Evolutionary conservation across 2,797 vertebrate species (phyloP).

Genomic region (Limosa lapponica): DNA sequence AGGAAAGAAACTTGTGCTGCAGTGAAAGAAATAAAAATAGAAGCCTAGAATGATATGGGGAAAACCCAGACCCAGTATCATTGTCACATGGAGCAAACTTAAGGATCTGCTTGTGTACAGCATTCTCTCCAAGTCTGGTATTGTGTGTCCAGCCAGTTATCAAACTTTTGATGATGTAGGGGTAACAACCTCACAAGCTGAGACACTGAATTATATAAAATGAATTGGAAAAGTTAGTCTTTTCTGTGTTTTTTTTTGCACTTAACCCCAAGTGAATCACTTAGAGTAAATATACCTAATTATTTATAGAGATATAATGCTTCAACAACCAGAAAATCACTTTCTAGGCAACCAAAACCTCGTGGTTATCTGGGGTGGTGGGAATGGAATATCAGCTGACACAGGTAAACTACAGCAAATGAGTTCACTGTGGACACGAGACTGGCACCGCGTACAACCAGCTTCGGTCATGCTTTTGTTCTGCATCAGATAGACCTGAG

Average conservation of each 20-base stretch:
- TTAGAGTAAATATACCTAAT: not conserved
- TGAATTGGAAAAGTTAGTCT: not conserved
- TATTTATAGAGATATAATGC: not conserved
- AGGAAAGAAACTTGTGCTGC: not conserved
- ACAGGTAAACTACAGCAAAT: not conserved
- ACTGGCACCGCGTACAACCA: fast-evolving
- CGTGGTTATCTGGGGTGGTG: not conserved
- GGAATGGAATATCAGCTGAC: not conserved
- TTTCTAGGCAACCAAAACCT: not conserved
- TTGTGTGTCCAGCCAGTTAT: not conserved
- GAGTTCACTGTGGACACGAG: not conserved
- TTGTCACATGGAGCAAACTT: not conserved
- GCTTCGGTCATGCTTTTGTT: not conserved
- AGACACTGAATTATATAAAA: not conserved
- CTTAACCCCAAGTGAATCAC: not conserved
- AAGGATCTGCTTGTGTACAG: not conserved
- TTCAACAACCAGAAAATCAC: not conserved
- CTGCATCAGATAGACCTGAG: not conserved
- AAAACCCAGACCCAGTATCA: not conserved
- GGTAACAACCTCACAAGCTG: not conserved
- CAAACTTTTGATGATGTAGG: not conserved
- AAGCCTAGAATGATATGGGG: not conserved
- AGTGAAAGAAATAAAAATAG: not conserved
- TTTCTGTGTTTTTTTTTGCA: not conserved
- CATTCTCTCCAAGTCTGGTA: not conserved